Evolutionary conservation across 2,888 invertebrate genomes (phyloP), one percentile per base, ranked within the genome.

Genomic region (Synanthedon tipuliformis): DNA sequence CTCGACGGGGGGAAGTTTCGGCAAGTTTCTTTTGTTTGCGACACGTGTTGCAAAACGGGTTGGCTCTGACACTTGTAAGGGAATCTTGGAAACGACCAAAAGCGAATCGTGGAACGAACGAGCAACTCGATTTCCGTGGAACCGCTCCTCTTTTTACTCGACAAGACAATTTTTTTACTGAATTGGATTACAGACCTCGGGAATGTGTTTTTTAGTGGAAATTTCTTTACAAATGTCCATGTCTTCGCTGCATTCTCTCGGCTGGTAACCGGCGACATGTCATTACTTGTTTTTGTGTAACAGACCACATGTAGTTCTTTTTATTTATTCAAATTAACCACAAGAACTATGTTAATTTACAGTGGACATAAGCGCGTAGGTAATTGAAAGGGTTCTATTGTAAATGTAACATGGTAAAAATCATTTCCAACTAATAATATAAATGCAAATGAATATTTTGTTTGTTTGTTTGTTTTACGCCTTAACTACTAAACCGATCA

Each of bases 1-100:
- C 73, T 60, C 65, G 56, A 70, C 57, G 60, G 66, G 69, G 71
- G 74, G 73, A 63, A 66, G 73, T 66, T 73, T 73, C 73, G 70
- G 63, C 69, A 76, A 78, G 75, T 78, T 84, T 81, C 83, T 86
- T 86, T 86, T 86, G 84, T 86, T 83, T 79, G 78, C 73, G 72
- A 81, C 86, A 87, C 83, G 85, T 86, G 86, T 84, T 78, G 75
- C 81, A 68, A 76, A 86, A 85, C 84, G 85, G 85, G 83, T 87
- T 86, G 79, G 65, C 71, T 70, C 65, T 76, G 80, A 82, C 82
- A 83, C 81, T 84, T 81, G 81, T 77, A 71, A 69, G 66, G 66
- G 74, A 75, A 74, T 76, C 75, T 73, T 69, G 69, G 66, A 69
- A 74, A 72, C 72, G 45, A 45, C 45, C 15, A 64, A 68, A 65